Evolutionary conservation across 1,140 invertebrate species (phyloP), one percentile per base, ranked within the genome.

Genomic region (Akabosia matsudoensis): DNA sequence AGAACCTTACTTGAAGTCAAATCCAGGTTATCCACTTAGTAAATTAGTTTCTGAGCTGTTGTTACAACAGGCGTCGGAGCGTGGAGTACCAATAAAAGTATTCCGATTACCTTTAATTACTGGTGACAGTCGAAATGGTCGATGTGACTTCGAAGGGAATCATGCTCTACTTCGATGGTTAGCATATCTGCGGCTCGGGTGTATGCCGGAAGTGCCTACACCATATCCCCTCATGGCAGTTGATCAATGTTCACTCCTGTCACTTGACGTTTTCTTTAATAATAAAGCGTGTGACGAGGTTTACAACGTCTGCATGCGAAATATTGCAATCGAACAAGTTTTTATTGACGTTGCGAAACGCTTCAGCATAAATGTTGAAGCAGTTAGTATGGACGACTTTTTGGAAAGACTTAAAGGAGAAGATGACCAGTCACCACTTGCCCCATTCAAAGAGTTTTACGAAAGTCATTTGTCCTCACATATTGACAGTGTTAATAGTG

Each of bases 21-120:
- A 64, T 28, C 22, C 34, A 37, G 70, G 33, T 13, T 72, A 72
- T 72, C 33, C 70, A 1, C 18, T 51, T 10, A 45, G 33, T 24
- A 72, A 72, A 51, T 45, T 37, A 14, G 45, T 72, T 7, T 13
- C 33, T 34, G 70, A 72, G 14, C 37, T 14, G 10, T 28, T 72
- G n/a, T 4, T 72, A 13, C 13, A 34, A 26, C 33, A 72, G 18
- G 70, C 70, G 30, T 14, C 13, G 10, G 70, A 34, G 16, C 33
- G 70, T 4, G 70, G 70, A 33, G 24, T 72, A 30, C 70, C 70
- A n/a, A 3, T 4, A 2, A 72, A 72, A 72, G 22, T 22, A 22
- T 72, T 72, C 28, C 34, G 70, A 72, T 37, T 72, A 7, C 70
- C 70, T 45, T 2, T 26, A 33, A 72, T 72, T 4, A 45, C 33